These are phyloP conservation scores for Apostichopus leukothele DNA, from an alignment of 53 echinoderm and acorn worm genomes.

Conservation along the genomic window DNA sequence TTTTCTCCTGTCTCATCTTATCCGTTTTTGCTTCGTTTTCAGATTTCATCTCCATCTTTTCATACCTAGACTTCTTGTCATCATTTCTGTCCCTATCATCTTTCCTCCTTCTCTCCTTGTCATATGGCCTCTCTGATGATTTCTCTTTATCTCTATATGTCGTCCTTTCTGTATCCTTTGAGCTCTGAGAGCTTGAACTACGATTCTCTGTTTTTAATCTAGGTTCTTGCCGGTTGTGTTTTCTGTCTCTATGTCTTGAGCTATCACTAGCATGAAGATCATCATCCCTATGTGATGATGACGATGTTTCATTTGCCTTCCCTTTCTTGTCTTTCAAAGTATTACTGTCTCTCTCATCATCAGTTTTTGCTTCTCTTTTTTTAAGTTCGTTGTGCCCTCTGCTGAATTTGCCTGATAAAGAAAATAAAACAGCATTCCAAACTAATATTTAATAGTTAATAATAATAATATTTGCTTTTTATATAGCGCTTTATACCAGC, in stretches of 20 bases:
- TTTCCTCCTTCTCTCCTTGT: slow-evolving; percentile 18
- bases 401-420: slow-evolving; percentile 76
- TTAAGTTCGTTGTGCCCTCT: slow-evolving; percentile 64
- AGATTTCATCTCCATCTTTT: not conserved
- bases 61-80: not conserved
- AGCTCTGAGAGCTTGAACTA: not conserved
- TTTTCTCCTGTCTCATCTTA: not conserved
- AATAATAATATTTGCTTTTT: too few relatives aligned
- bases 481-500: too few relatives aligned
- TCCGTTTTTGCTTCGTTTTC: not conserved
- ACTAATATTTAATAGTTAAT: too few relatives aligned
- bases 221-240: slow-evolving; percentile 28
- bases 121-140: slow-evolving; percentile 44
- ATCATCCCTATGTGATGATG: not conserved
- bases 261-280: not conserved
- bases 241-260: slow-evolving; percentile 50
- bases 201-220: not conserved
- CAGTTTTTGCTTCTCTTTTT: slow-evolving; percentile 30
- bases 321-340: slow-evolving; percentile 11
- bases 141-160: slow-evolving; percentile 19
- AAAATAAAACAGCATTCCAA: too few relatives aligned
- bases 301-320: slow-evolving; percentile 4
- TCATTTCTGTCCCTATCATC: not conserved
- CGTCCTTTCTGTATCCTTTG: slow-evolving; percentile 42
- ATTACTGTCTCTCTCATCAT: slow-evolving; percentile 39